phyloP scores from a whole-genome alignment of 1,140 invertebrate species.

The Drepana arcuata region DNA sequence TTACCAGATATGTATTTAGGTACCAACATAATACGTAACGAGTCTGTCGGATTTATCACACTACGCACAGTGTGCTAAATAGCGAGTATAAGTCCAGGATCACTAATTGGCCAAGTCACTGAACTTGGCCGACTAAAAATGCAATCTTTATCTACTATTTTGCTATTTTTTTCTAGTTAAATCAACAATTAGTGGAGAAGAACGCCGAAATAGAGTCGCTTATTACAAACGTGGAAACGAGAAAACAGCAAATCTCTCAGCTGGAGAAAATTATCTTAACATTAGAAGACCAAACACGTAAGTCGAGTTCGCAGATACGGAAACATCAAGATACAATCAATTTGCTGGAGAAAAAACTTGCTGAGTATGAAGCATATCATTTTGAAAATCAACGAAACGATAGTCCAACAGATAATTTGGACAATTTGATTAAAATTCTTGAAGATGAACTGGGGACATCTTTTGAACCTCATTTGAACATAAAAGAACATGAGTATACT shows the following conservation, averaged over 20 bases:
- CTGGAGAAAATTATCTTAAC: slow-evolving; percentile 52
- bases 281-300: slow-evolving; percentile 40
- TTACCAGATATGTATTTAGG: too few species aligned
- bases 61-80: too few species aligned
- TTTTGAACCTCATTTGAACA: slow-evolving; percentile 17
- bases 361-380: slow-evolving; percentile 23
- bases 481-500: slow-evolving; percentile 8
- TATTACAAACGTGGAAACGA: slow-evolving; percentile 32
- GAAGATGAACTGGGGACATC: slow-evolving; percentile 46
- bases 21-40: too few species aligned
- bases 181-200: slow-evolving; percentile 35
- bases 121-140: too few species aligned
- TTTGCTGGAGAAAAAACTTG: slow-evolving; percentile 32
- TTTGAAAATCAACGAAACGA: slow-evolving; percentile 17
- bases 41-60: too few species aligned
- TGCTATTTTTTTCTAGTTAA: slow-evolving; percentile 24
- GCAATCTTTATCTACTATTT: too few species aligned
- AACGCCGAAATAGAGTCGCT: slow-evolving; percentile 40
- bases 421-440: slow-evolving; percentile 48
- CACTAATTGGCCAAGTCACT: too few species aligned
- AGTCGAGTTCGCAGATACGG: slow-evolving; percentile 26
- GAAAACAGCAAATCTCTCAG: slow-evolving; percentile 46
- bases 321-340: slow-evolving; percentile 38
- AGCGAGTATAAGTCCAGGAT: too few species aligned
- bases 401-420: slow-evolving; percentile 32